Evolutionary conservation across 2,797 vertebrate genomes (phyloP).

Genomic region (Chromobotia macracanthus): DNA sequence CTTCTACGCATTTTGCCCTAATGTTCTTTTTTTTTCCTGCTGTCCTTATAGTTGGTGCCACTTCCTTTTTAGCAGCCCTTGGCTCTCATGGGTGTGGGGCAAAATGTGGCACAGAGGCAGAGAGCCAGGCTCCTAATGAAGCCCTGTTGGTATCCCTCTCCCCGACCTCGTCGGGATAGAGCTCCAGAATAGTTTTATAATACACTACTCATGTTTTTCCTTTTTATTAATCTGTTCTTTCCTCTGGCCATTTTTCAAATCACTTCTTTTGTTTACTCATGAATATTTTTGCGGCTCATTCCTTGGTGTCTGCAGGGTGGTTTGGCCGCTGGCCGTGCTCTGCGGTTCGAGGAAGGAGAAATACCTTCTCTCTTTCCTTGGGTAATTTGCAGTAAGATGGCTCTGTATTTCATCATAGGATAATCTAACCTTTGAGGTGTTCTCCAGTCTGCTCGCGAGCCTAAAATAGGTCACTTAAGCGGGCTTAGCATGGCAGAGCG

Average conservation of each 20-base stretch:
- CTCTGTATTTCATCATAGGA: conserved; percentile 75
- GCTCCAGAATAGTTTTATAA: conserved; percentile 64
- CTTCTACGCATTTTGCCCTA: background rate
- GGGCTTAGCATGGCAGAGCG: conserved; percentile 69
- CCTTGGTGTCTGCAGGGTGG: conserved; percentile 39
- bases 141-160: conserved; percentile 65
- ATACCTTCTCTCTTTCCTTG: conserved; percentile 62
- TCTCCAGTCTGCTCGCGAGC: conserved; percentile 68
- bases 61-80: conserved; percentile 59
- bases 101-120: background rate
- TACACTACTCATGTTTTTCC: conserved; percentile 75
- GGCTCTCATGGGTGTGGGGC: conserved; percentile 51
- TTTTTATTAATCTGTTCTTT: conserved; percentile 74
- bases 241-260: conserved; percentile 80
- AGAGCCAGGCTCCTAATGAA: conserved; percentile 69
- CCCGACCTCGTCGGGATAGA: conserved; percentile 64
- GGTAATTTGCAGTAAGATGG: conserved; percentile 70
- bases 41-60: conserved; percentile 39
- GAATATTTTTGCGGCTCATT: conserved; percentile 74
- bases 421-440: conserved; percentile 80
- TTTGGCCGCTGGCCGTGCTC: conserved; percentile 43
- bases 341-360: conserved; percentile 56
- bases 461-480: conserved; percentile 78
- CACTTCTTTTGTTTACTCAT: conserved; percentile 81
- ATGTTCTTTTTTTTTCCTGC: background rate